These are phyloP conservation scores for Cebidichthys violaceus DNA, from an alignment of 2,113 vertebrate genomes.

Conservation along the genomic window DNA sequence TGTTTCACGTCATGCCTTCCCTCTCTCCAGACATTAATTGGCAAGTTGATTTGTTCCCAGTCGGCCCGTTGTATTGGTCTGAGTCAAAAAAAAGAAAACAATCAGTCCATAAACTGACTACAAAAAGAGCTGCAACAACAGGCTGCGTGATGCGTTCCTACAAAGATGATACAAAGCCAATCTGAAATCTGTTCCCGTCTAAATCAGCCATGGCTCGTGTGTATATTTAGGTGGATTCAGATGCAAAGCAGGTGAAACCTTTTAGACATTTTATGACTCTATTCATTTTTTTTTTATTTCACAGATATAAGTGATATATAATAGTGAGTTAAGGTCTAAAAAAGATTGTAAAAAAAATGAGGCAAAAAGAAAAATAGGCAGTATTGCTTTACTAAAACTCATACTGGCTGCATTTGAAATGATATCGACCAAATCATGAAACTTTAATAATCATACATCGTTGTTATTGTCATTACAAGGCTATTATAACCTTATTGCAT, in stretches of 20 bases:
- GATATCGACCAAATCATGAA: background rate
- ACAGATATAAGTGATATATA: background rate
- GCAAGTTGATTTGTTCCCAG: constrained; percentile 17
- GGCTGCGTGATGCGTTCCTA: background rate
- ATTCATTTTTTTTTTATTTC: background rate
- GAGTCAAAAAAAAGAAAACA: background rate
- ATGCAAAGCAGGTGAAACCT: constrained; percentile 1
- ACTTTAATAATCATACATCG: background rate
- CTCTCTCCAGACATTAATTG: constrained; percentile 14
- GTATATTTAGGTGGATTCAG: background rate
- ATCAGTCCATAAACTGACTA: background rate
- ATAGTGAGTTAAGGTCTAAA: background rate
- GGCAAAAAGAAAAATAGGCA: background rate
- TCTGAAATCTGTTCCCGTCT: background rate
- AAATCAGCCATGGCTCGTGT: background rate
- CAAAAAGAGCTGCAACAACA: background rate
- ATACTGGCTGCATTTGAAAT: background rate
- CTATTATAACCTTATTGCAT: background rate
- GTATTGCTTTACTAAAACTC: background rate
- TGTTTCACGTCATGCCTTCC: background rate
- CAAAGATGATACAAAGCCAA: background rate
- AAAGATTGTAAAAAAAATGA: background rate
- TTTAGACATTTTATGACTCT: background rate
- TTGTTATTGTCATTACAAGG: background rate
- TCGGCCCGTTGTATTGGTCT: background rate